These are phyloP conservation scores for Diceros bicornis DNA, from an alignment of 2,797 vertebrate genomes.

Conservation along the genomic window DNA sequence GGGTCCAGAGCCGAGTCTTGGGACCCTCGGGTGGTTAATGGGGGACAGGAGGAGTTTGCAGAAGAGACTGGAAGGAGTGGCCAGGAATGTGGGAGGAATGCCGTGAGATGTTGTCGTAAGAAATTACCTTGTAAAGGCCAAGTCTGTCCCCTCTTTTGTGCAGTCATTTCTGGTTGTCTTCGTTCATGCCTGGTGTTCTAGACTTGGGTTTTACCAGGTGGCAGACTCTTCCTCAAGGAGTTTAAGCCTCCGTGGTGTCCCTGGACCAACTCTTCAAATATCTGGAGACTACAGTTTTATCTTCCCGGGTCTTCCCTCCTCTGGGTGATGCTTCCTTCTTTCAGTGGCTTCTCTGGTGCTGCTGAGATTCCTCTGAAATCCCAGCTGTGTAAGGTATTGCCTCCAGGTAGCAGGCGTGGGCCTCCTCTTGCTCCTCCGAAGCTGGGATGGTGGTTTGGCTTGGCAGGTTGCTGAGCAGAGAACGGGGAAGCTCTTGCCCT, in stretches of 20 bases:
- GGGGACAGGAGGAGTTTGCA: background rate
- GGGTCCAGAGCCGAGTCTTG: background rate
- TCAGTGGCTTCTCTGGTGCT: background rate
- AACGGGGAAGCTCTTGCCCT: background rate
- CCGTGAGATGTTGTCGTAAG: background rate
- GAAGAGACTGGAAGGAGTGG: background rate
- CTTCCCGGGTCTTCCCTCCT: background rate
- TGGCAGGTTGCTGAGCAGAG: background rate
- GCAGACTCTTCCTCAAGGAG: background rate
- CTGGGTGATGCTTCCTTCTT: background rate
- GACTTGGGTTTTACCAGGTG: background rate
- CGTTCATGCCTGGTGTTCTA: background rate
- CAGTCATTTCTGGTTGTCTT: background rate
- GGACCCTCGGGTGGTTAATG: background rate
- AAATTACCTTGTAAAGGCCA: background rate
- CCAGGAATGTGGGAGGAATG: background rate
- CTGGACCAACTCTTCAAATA: background rate
- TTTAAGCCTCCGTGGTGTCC: background rate
- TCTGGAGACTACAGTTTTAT: background rate
- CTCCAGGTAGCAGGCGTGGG: rapidly evolving
- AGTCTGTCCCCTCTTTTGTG: background rate
- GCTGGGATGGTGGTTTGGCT: background rate
- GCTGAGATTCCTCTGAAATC: background rate
- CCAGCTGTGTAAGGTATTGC: rapidly evolving
- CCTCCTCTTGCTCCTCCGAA: too few species aligned